A percentile compares a stretch with the other conserved stretches of the same genome.
Conservation (phyloP, 2,113 vertebrate genomes). For the Silurus asotus region DNA sequence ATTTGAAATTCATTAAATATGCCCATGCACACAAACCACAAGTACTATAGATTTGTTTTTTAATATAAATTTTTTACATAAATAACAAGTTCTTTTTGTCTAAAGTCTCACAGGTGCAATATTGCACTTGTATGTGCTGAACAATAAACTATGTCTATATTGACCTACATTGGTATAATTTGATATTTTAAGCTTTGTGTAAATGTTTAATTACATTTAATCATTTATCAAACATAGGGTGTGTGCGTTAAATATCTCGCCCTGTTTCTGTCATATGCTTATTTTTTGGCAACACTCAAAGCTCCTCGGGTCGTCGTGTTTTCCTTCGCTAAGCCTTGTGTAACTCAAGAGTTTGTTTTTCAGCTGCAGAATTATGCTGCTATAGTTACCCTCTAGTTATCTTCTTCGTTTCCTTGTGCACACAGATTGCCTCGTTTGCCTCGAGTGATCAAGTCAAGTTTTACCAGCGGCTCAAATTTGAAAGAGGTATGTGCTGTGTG, state of each 20-base stretch:
- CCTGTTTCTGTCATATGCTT: neutral
- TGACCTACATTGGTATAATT: neutral
- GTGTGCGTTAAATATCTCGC: constrained; percentile 1
- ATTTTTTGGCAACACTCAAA: neutral
- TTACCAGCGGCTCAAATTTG: constrained; percentile 87
- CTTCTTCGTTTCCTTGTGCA: constrained; percentile 60
- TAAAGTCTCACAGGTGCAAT: neutral
- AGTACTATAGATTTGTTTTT: no score
- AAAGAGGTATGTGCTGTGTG: constrained; percentile 77
- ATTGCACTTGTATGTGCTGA: neutral
- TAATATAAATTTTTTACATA: neutral
- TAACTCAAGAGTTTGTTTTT: neutral
- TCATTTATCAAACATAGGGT: neutral
- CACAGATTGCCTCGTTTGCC: constrained; percentile 84
- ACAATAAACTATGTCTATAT: neutral
- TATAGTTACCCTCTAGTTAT: constrained; percentile 11
- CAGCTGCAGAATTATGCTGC: neutral
- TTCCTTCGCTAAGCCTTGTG: neutral
- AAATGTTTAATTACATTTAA: no score
- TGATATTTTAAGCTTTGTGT: neutral
- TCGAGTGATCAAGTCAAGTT: constrained; percentile 81
- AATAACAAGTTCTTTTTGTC: neutral
- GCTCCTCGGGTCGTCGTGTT: neutral
- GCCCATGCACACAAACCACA: neutral
- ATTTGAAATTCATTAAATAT: neutral